These are phyloP conservation scores for Rotaria socialis DNA, from an alignment of 2,888 invertebrate genomes.

Conservation along the genomic window DNA sequence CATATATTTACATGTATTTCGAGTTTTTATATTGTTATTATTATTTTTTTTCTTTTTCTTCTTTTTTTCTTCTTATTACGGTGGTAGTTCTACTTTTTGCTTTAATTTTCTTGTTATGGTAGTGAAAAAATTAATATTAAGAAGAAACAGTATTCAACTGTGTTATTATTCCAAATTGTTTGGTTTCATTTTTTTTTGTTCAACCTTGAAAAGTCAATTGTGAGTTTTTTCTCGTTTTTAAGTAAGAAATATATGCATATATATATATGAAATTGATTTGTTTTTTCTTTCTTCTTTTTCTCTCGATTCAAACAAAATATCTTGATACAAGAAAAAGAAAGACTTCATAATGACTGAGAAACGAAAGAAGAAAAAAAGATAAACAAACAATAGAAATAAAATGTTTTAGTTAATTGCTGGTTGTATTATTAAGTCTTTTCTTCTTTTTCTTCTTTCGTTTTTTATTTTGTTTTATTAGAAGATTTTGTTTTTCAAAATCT, in stretches of 20 bases:
- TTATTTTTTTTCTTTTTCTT: background rate
- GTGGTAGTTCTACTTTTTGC: background rate
- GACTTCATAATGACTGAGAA: background rate
- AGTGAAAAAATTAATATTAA: slow-evolving; percentile 7
- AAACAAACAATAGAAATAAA: no score
- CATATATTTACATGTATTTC: background rate
- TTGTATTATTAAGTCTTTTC: no score
- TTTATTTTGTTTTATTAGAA: slow-evolving; percentile 3
- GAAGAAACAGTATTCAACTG: slow-evolving; percentile 32
- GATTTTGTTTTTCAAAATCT: background rate
- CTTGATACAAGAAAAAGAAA: slow-evolving; percentile 22
- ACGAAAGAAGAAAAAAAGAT: no score
- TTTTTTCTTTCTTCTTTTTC: background rate
- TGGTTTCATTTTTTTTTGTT: background rate
- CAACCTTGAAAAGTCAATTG: background rate
- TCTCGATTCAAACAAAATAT: background rate
- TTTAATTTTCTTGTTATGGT: background rate
- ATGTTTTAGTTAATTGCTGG: no score
- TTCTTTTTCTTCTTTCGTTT: background rate
- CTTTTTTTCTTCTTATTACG: background rate
- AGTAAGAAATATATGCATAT: background rate
- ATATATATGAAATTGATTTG: background rate
- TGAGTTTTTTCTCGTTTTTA: background rate
- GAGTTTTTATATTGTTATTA: background rate
- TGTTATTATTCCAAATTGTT: slow-evolving; percentile 13